phyloP scores from a whole-genome alignment of 2,797 vertebrate genomes.

The Tympanoctomys barrerae region DNA sequence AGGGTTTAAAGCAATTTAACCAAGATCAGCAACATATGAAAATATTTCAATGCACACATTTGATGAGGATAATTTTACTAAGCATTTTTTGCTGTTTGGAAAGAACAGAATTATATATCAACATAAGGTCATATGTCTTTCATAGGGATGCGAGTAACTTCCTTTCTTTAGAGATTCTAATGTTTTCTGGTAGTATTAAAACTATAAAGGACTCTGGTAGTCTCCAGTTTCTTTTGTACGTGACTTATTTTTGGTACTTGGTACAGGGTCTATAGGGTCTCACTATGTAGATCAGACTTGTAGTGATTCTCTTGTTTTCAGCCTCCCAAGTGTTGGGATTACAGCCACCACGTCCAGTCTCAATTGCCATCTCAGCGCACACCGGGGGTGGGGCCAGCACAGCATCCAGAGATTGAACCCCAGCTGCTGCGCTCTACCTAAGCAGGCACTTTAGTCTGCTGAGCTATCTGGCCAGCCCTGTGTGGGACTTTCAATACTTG shows the following conservation, averaged over 20 bases:
- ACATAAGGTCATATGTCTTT: neutral
- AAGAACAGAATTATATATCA: neutral
- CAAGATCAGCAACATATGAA: neutral
- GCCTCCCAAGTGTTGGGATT: too few relatives aligned
- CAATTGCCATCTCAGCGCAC: too few relatives aligned
- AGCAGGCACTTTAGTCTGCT: too few relatives aligned
- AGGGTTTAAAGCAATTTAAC: neutral
- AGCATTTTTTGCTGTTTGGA: neutral
- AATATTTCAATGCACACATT: neutral
- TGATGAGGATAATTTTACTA: neutral
- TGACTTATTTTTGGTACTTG: neutral
- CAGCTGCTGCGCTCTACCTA: too few relatives aligned
- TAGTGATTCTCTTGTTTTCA: too few relatives aligned
- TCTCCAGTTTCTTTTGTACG: neutral
- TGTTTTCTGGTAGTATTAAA: neutral
- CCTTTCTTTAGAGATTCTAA: neutral
- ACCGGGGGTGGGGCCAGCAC: too few relatives aligned
- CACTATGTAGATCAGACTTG: too few relatives aligned
- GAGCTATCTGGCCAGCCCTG: too few relatives aligned
- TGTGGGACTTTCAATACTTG: neutral
- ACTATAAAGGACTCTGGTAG: neutral
- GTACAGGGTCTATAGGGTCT: too few relatives aligned
- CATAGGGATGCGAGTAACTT: neutral
- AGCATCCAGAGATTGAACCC: too few relatives aligned
- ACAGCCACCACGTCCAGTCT: too few relatives aligned